These are phyloP conservation scores for Alcedo atthis DNA, from an alignment of 2,797 vertebrate genomes.

Conservation along the genomic window DNA sequence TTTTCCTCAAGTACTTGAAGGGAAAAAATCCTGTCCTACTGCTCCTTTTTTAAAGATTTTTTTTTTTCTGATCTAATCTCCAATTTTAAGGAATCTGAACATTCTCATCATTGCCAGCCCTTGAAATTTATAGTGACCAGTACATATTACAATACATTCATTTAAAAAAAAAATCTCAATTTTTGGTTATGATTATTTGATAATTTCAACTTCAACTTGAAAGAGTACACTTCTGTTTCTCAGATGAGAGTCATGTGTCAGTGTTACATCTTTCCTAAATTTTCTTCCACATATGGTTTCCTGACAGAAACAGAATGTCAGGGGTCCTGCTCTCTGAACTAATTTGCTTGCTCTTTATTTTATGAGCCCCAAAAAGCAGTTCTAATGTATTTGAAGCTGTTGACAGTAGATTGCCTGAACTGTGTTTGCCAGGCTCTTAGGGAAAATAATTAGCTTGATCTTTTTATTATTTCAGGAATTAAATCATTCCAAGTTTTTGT, in stretches of 20 bases:
- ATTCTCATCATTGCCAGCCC: background rate
- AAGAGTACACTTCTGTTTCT: background rate
- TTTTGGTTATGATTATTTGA: background rate
- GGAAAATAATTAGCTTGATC: background rate
- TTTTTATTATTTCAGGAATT: background rate
- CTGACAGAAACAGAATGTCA: background rate
- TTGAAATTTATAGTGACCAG: background rate
- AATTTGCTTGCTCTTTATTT: background rate
- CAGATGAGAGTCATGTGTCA: fast-evolving
- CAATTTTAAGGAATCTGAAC: background rate
- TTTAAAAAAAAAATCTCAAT: background rate
- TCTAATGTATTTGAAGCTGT: background rate
- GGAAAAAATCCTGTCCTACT: background rate
- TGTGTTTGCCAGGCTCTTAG: background rate
- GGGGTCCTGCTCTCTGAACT: background rate
- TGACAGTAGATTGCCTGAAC: background rate
- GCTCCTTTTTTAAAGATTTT: background rate
- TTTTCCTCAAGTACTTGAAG: background rate
- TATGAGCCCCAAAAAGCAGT: background rate
- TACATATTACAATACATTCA: background rate
- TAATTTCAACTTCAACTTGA: background rate
- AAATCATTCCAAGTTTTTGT: background rate
- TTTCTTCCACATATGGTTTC: background rate
- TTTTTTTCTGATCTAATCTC: background rate
- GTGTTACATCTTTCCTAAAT: background rate